Percentiles rank a stretch among this genome's conserved stretches.
These are phyloP conservation scores for Aselliscus stoliczkanus DNA, from an alignment of 2,797 vertebrate species.

Conservation along the genomic window DNA sequence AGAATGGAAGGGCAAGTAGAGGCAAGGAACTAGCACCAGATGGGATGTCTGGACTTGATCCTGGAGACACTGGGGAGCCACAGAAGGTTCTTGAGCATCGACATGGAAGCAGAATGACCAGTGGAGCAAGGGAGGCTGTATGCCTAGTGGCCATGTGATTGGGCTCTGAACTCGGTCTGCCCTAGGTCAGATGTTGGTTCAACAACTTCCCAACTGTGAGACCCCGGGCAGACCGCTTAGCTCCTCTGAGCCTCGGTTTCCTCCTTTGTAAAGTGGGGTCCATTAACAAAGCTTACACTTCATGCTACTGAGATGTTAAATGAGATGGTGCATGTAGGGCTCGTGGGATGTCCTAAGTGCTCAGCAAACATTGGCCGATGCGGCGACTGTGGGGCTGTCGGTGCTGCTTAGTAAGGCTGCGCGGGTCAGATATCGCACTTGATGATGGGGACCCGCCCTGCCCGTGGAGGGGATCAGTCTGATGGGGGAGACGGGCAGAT, in stretches of 20 bases:
- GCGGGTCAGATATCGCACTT: neutral
- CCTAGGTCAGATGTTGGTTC: neutral
- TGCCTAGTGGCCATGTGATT: neutral
- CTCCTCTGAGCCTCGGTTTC: neutral
- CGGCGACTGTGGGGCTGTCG: neutral
- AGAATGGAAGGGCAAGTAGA: neutral
- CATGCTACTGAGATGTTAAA: neutral
- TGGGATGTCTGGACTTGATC: neutral
- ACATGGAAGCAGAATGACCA: neutral
- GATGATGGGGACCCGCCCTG: neutral
- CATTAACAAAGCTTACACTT: neutral
- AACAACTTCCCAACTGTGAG: neutral
- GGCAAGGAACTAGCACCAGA: neutral
- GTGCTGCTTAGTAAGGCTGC: neutral
- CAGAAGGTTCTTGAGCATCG: neutral
- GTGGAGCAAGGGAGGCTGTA: neutral
- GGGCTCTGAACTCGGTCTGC: neutral
- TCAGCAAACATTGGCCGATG: accelerated
- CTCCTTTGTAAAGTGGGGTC: neutral
- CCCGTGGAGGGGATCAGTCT: neutral
- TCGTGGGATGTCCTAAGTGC: neutral
- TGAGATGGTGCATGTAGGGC: neutral
- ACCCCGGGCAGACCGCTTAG: neutral
- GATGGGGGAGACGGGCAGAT: neutral
- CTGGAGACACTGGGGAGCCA: neutral